phyloP scores from a whole-genome alignment of 2,797 vertebrate genomes.

The Otus scops region DNA sequence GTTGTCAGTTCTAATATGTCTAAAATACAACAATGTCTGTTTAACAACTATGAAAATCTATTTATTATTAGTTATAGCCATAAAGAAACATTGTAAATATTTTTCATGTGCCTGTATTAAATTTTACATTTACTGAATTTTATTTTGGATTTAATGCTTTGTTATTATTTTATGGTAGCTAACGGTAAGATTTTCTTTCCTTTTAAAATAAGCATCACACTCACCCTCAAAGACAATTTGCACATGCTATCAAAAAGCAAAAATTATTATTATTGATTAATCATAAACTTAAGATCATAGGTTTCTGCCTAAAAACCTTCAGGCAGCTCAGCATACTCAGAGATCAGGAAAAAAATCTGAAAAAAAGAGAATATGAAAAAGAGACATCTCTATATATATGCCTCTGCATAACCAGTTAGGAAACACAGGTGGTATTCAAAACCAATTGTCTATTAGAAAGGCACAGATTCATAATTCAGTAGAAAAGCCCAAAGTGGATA shows the following conservation, averaged over 20 bases:
- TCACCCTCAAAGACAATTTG: background rate
- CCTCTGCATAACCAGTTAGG: background rate
- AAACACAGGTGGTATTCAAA: background rate
- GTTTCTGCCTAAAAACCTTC: background rate
- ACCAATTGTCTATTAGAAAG: background rate
- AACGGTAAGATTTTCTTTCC: background rate
- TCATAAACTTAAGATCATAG: background rate
- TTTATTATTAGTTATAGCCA: background rate
- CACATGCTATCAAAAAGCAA: background rate
- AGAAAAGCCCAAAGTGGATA: background rate
- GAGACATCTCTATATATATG: background rate
- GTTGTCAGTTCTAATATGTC: background rate
- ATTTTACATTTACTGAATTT: background rate
- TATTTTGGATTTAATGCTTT: background rate
- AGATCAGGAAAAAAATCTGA: background rate
- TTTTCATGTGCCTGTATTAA: background rate
- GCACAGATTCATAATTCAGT: background rate
- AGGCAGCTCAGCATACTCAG: background rate
- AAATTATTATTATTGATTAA: background rate
- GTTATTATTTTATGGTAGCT: background rate
- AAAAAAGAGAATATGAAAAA: background rate
- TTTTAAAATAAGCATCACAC: background rate
- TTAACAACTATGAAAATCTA: background rate
- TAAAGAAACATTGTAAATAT: background rate
- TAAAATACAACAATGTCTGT: background rate